Evolutionary conservation across 2,888 invertebrate genomes (phyloP).

Genomic region (Lamellibrachia satsuma): DNA sequence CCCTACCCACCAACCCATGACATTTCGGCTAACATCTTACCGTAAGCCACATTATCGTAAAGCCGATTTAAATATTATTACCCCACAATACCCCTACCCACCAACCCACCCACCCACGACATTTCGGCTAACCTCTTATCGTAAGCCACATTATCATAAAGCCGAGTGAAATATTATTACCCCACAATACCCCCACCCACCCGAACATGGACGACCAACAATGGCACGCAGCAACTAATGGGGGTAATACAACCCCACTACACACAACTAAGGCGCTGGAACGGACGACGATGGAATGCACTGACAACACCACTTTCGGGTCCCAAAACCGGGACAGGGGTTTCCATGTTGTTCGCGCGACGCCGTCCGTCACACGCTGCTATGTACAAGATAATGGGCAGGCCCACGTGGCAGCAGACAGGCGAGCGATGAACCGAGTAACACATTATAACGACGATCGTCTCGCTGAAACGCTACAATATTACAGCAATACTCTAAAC

Average conservation of each 20-base stretch:
- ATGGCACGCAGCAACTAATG: neutral
- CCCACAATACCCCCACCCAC: neutral
- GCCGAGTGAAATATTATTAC: neutral
- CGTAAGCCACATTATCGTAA: too few species aligned
- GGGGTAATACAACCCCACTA: neutral
- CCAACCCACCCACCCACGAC: neutral
- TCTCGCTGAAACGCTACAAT: neutral
- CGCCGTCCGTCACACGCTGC: neutral
- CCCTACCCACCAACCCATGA: neutral
- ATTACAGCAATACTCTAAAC: neutral
- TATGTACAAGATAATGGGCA: neutral
- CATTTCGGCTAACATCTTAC: too few species aligned
- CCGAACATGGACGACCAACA: neutral
- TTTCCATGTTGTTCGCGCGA: slow-evolving; percentile 12
- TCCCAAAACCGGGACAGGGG: neutral
- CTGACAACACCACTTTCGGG: slow-evolving; percentile 5
- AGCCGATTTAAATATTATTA: too few species aligned
- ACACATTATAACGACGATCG: neutral
- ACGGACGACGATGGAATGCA: slow-evolving; percentile 9
- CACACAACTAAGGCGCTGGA: neutral
- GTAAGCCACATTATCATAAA: slow-evolving; percentile 13
- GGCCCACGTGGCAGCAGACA: neutral
- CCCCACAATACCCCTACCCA: too few species aligned
- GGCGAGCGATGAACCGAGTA: neutral
- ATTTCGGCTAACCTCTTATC: neutral